These are phyloP conservation scores for Pseudococcus viburni DNA, from an alignment of 2,888 invertebrate species.

Conservation along the genomic window DNA sequence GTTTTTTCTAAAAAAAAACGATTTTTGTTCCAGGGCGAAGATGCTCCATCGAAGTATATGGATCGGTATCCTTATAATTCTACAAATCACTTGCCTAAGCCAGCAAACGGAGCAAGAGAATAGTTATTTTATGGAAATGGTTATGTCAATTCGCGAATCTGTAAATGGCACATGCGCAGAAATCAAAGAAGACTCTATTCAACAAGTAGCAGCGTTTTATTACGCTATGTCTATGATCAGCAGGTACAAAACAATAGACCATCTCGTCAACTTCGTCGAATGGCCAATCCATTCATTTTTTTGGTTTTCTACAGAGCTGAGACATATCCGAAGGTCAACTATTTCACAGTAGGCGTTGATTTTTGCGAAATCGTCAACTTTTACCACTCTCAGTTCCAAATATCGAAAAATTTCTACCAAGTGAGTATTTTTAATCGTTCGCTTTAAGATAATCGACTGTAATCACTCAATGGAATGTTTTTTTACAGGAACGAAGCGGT, in stretches of 20 bases:
- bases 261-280: too few species aligned
- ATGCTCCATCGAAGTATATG: not conserved
- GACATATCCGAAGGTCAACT: slow-evolving; percentile 1
- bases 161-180: slow-evolving; percentile 21
- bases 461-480: not conserved
- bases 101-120: not conserved
- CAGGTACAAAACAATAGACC: not conserved
- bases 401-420: not conserved
- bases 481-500: not conserved
- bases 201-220: slow-evolving; percentile 30
- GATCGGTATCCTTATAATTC: not conserved
- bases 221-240: slow-evolving; percentile 38
- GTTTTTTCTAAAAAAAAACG: not conserved
- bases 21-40: not conserved
- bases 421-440: not conserved
- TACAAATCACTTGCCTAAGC: not conserved
- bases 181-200: slow-evolving; percentile 29
- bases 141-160: slow-evolving; percentile 3
- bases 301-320: not conserved
- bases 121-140: slow-evolving; percentile 37
- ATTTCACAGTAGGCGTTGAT: slow-evolving; percentile 24
- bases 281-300: not conserved
- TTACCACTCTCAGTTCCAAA: not conserved
- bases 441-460: not conserved
- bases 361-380: slow-evolving; percentile 26